Percentiles rank a stretch among this genome's conserved stretches.
These are phyloP conservation scores for Dugesia japonica DNA, from an alignment of 2,888 invertebrate genomes.

Conservation along the genomic window DNA sequence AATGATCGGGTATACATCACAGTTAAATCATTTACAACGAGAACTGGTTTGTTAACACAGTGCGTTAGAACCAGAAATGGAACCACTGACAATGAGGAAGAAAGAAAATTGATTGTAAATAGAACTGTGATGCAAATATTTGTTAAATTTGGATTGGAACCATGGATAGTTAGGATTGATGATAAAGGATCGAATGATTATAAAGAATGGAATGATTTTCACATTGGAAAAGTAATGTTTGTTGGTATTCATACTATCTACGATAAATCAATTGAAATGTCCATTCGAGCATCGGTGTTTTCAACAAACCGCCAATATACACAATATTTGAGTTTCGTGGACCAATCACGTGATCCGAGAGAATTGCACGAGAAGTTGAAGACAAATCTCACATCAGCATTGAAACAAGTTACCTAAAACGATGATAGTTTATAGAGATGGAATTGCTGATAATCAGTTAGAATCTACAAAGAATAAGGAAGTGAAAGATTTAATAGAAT, in stretches of 20 bases:
- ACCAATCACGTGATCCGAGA: neutral
- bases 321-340: slow-evolving; percentile 50
- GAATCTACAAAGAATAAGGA: slow-evolving; percentile 32
- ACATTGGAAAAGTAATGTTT: no score
- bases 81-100: neutral
- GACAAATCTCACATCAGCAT: no score
- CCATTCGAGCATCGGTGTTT: slow-evolving; percentile 68
- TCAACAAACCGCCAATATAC: slow-evolving; percentile 59
- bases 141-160: neutral
- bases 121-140: neutral
- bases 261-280: slow-evolving; percentile 55
- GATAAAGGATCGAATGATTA: slow-evolving; percentile 36
- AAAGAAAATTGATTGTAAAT: neutral
- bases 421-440: slow-evolving; percentile 75
- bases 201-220: no score
- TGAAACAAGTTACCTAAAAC: slow-evolving; percentile 53
- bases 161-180: neutral
- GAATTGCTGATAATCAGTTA: slow-evolving; percentile 52
- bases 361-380: neutral
- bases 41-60: neutral
- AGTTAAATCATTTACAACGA: neutral
- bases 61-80: neutral
- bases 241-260: slow-evolving; percentile 73
- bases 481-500: neutral
- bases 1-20: neutral